Percentiles rank a stretch among this genome's conserved stretches.
phyloP scores from a whole-genome alignment of 2,113 vertebrate genomes.

The Ciconia maguari region DNA sequence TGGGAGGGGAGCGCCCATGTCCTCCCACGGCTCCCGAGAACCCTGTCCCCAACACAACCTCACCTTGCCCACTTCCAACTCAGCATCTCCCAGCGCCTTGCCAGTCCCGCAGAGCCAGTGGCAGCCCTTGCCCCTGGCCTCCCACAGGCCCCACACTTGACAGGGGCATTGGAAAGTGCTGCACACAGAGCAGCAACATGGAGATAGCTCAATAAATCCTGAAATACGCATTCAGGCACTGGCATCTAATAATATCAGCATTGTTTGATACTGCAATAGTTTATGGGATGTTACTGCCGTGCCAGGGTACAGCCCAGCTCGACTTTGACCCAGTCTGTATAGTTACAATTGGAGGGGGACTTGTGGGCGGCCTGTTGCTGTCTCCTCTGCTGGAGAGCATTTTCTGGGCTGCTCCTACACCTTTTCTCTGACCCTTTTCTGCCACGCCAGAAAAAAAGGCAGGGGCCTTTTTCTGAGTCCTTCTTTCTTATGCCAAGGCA shows the following conservation, averaged over 20 bases:
- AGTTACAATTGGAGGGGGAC: neutral
- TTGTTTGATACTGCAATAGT: neutral
- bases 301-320: neutral
- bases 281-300: neutral
- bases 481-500: neutral
- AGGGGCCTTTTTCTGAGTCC: neutral
- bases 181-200: neutral
- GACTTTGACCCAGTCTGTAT: neutral
- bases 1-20: accelerated
- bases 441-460: neutral
- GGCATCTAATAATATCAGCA: neutral
- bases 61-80: neutral
- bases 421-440: neutral
- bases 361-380: neutral
- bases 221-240: neutral
- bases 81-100: neutral
- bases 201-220: neutral
- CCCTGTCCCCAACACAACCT: neutral
- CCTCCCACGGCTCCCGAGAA: neutral
- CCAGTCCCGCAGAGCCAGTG: neutral
- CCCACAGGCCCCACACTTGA: neutral
- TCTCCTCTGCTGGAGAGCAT: neutral
- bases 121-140: neutral
- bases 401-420: neutral
- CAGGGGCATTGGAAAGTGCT: neutral